Evolutionary conservation across 2,888 invertebrate species (phyloP).

Genomic region (Busseola fusca): DNA sequence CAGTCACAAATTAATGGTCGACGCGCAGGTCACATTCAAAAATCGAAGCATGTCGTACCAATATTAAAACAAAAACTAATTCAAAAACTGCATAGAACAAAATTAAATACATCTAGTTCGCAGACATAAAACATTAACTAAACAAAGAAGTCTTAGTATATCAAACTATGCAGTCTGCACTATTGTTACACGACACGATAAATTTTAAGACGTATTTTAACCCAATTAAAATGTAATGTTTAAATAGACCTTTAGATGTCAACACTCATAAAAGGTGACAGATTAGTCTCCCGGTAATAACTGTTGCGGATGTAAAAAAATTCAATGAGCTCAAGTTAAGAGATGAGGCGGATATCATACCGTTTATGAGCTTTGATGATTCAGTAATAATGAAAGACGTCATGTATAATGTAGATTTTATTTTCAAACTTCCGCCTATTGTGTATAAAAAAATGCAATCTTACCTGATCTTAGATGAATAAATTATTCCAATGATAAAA

Average conservation of each 20-base stretch:
- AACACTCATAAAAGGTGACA: constrained; percentile 64
- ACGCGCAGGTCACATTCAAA: constrained; percentile 2
- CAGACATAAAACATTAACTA: constrained; percentile 54
- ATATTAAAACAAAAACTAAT: constrained; percentile 20
- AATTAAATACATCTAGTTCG: constrained; percentile 30
- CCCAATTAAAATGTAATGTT: constrained; percentile 58
- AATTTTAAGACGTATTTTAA: constrained; percentile 19
- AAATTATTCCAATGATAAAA: too few relatives aligned
- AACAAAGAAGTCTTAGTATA: constrained; percentile 28
- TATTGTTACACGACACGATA: constrained; percentile 31
- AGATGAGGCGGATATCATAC: constrained; percentile 3
- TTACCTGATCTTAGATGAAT: too few relatives aligned
- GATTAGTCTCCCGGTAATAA: constrained; percentile 47
- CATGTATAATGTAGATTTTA: too few relatives aligned
- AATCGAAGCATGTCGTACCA: constrained; percentile 14
- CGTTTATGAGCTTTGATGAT: too few relatives aligned
- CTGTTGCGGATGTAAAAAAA: constrained; percentile 50
- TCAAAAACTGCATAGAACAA: constrained; percentile 32
- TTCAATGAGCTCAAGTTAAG: constrained; percentile 5
- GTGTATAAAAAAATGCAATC: too few relatives aligned
- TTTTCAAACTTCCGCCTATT: too few relatives aligned
- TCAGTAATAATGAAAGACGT: too few relatives aligned
- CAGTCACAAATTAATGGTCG: background rate
- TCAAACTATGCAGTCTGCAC: constrained; percentile 33
- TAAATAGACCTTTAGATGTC: constrained; percentile 59